Base-by-base conservation (phyloP, 1,140 invertebrate genomes). In the Formica selysi region DNA sequence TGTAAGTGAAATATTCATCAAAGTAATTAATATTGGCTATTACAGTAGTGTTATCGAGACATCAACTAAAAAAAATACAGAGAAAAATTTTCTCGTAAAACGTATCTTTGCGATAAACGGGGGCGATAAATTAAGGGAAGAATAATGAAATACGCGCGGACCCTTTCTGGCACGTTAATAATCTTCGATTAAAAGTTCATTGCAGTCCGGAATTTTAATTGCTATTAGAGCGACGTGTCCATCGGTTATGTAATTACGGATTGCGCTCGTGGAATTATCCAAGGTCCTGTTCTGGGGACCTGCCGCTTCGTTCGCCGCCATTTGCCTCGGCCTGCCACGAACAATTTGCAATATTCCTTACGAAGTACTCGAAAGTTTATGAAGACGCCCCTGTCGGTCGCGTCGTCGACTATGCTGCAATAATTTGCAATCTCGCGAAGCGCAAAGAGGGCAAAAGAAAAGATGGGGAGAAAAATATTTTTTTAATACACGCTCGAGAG, bases 201-300 rank as follows among this genome's bases (percentile, higher is more conserved):
- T 83, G 85, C 76, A 86, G 84, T 65, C 70, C 61, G 85, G 91
- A 91, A 91, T 91, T 91, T 87, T 84, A 90, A 91, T 91, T 87
- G 89, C 88, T 89, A 90, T 89, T 73, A 89, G 86, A 67, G 36
- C 32, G 59, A 81, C 80, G 78, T 89, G 90, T 83, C 90, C 87
- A 80, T 84, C 80, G 71, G 68, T 79, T 87, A 87, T 89, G 38
- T 91, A 91, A 90, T 91, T 90, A 87, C 65, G 41, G 64, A 70
- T 80, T 80, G 84, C 62, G 73, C 41, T 44, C 29, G 73, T 64
- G 83, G 41, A 80, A 64, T 85, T 26, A 54, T 59, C 48, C 48
- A 54, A 48, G 65, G 62, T 62, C 65, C 54, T 73, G 73, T 48
- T 44, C n/a, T 41, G 19, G 48, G 32, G 51, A 74, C 41, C 11